A percentile compares a stretch with the other conserved stretches of the same genome.
These are phyloP conservation scores for Sinocyclocheilus maitianheensis DNA, from an alignment of 2,113 vertebrate species.

Conservation along the genomic window DNA sequence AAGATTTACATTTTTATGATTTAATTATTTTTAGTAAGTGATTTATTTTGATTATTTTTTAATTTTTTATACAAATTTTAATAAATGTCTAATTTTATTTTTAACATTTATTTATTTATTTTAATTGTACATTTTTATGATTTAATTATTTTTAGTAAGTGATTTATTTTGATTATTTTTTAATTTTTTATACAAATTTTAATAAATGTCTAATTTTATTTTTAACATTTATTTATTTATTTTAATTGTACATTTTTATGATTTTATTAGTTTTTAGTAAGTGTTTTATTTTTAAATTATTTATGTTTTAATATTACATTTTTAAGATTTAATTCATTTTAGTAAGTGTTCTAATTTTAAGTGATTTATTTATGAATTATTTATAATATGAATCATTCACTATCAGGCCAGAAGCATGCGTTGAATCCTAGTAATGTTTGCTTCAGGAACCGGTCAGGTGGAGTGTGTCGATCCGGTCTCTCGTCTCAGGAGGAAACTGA, in stretches of 20 bases:
- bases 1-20: too few relatives aligned
- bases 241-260: neutral
- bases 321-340: neutral
- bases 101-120: too few relatives aligned
- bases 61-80: too few relatives aligned
- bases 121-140: neutral
- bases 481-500: slow-evolving; percentile 71
- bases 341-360: neutral
- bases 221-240: too few relatives aligned
- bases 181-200: too few relatives aligned
- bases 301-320: neutral
- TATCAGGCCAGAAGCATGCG: too few relatives aligned
- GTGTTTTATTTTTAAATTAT: neutral
- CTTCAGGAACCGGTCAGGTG: slow-evolving; percentile 82
- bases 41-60: too few relatives aligned
- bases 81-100: too few relatives aligned
- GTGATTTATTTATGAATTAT: too few relatives aligned
- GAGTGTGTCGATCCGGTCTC: slow-evolving; percentile 87
- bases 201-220: too few relatives aligned
- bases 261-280: neutral
- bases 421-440: neutral
- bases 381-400: neutral
- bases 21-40: too few relatives aligned
- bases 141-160: neutral
- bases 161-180: too few relatives aligned